phyloP scores from a whole-genome alignment of 2,797 vertebrate genomes.

The Garrulus glandarius region DNA sequence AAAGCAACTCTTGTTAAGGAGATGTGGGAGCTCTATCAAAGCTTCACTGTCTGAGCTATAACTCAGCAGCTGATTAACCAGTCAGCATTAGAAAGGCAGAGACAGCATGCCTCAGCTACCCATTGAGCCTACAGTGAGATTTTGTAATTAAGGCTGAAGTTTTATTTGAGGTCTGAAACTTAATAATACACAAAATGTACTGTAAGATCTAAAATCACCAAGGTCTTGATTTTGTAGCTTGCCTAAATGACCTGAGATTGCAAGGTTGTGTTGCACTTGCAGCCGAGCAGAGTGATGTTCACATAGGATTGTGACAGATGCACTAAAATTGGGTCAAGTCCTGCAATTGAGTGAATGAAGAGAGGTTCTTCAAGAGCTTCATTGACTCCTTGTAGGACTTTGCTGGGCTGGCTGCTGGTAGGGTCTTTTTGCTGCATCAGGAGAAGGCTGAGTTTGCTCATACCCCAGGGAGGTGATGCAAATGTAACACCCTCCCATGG shows the following conservation, averaged over 20 bases:
- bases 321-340: conserved; percentile 56
- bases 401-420: background rate
- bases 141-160: background rate
- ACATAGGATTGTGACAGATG: conserved; percentile 39
- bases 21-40: conserved; percentile 3
- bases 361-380: conserved; percentile 32
- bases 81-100: background rate
- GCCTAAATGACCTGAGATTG: conserved; percentile 56
- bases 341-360: conserved; percentile 46
- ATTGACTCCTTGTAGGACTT: conserved; percentile 29
- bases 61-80: conserved; percentile 32
- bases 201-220: conserved; percentile 55
- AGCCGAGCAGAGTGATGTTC: conserved; percentile 24
- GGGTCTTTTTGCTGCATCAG: background rate
- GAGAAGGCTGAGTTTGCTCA: background rate
- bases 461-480: background rate
- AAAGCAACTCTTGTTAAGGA: background rate
- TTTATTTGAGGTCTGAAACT: conserved; percentile 47
- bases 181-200: conserved; percentile 51
- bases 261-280: conserved; percentile 50
- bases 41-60: background rate
- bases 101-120: background rate
- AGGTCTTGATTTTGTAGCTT: conserved; percentile 38
- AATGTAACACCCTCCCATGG: background rate
- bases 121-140: background rate